Base-by-base conservation (phyloP, 2,113 vertebrate genomes). In the Hyperoodon ampullatus region DNA sequence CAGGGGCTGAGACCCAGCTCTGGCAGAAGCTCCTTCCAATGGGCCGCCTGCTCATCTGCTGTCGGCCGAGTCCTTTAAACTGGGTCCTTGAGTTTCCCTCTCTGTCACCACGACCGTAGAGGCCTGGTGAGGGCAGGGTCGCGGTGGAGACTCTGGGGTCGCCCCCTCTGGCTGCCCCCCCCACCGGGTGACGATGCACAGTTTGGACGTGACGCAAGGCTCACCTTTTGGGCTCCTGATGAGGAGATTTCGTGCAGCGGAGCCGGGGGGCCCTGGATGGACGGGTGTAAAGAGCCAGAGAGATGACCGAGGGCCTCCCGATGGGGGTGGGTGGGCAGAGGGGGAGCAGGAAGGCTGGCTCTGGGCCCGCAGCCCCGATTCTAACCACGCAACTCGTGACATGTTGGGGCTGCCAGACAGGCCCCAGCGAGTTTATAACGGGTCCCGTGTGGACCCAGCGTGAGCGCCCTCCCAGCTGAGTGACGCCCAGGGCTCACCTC, bases 311-410 rank as follows among this genome's bases (percentile, higher is more conserved):
- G 35, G 28, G 12, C 53, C 39, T 7, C n/a, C n/a, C n/a, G n/a
- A n/a, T n/a, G n/a, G n/a, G n/a, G n/a, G n/a, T n/a, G n/a, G n/a
- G n/a, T n/a, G n/a, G n/a, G n/a, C n/a, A n/a, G 19, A 53, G 13
- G 33, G 21, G 83, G 33, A 15, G 39, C 2, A 28, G 26, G 19
- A 3, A 19, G 19, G 81, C 3, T 7, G 8, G 65, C 63, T 55
- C 14, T 7, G 14, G 3, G 84, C 33, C 50, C 26, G 7, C 26
- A 23, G 18, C 26, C 44, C 35, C 13, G 11, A 10, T 30, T 33
- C 53, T 10, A 1, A 5, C 70, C 26, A 3, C 1, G 5, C 5
- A 18, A 33, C 28, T 5, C 6, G 2, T 23, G 39, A 0, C 14
- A 0, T 5, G 11, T 4, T 6, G 81, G 61, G 53, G 28, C 74